Conservation (phyloP, 1,140 invertebrate species). For the Cephus cinctus region DNA sequence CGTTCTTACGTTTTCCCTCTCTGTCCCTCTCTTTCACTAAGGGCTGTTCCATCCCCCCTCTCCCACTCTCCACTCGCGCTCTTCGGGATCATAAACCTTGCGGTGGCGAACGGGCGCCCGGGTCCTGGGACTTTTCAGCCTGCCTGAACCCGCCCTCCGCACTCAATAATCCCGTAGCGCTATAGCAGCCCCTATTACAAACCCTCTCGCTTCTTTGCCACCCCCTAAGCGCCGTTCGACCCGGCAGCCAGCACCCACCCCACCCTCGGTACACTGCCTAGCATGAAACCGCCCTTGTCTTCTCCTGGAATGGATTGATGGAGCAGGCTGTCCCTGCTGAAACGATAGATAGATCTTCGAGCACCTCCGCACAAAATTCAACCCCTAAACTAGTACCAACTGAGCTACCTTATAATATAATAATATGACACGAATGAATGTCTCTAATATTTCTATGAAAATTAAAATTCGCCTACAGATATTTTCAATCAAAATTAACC, state of each 20-base stretch:
- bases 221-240: conserved; percentile 3
- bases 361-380: no score
- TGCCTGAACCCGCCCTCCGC: conserved; percentile 32
- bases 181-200: conserved; percentile 41
- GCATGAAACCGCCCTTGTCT: conserved; percentile 27
- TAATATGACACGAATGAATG: no score
- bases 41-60: no score
- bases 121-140: conserved; percentile 46
- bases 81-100: conserved; percentile 42
- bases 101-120: conserved; percentile 33
- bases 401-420: no score
- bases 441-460: no score
- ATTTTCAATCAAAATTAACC: no score
- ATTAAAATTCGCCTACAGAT: no score
- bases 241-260: conserved; percentile 15
- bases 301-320: conserved; percentile 33
- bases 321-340: conserved; percentile 33
- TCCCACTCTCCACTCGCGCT: neutral
- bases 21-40: conserved; percentile 2
- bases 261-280: neutral
- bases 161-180: conserved; percentile 43
- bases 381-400: no score
- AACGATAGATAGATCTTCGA: conserved; percentile 31
- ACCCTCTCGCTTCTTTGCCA: conserved; percentile 24
- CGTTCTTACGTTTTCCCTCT: conserved; percentile 3